Conservation (phyloP, 1,140 invertebrate species). For the Drosophila mojavensis region DNA sequence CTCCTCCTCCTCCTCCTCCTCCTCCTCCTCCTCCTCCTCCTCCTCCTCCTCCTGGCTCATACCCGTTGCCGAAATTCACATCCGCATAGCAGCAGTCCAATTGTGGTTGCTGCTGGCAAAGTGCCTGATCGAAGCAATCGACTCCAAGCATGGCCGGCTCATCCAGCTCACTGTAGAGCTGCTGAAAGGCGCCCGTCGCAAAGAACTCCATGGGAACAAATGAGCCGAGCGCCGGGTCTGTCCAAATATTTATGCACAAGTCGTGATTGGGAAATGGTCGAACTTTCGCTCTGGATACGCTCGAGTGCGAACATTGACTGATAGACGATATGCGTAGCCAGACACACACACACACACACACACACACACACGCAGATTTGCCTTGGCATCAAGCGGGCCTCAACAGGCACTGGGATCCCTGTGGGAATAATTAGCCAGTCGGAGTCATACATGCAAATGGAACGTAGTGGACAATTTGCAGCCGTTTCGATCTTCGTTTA, state of each 20-base stretch:
- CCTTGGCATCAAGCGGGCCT: slow-evolving; percentile 5
- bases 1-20: slow-evolving; percentile 11
- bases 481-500: slow-evolving; percentile 27
- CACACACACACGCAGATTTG: neutral
- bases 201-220: slow-evolving; percentile 78
- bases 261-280: neutral
- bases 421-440: slow-evolving; percentile 72
- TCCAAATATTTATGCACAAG: slow-evolving; percentile 72
- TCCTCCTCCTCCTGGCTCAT: slow-evolving; percentile 13
- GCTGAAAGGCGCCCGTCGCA: slow-evolving; percentile 78
- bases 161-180: slow-evolving; percentile 75
- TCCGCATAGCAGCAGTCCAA: slow-evolving; percentile 47
- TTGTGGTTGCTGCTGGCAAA: neutral
- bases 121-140: slow-evolving; percentile 16
- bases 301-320: slow-evolving; percentile 26
- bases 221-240: slow-evolving; percentile 38
- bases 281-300: slow-evolving; percentile 16
- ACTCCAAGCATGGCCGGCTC: slow-evolving; percentile 35
- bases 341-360: neutral
- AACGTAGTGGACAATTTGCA: slow-evolving; percentile 34
- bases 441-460: slow-evolving; percentile 21
- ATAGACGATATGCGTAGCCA: slow-evolving; percentile 14
- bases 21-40: slow-evolving; percentile 20
- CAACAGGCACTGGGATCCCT: slow-evolving; percentile 23
- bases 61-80: slow-evolving; percentile 35